A percentile compares a stretch with the other conserved stretches of the same genome.
These are phyloP conservation scores for Clepsis dumicolana DNA, from an alignment of 2,888 invertebrate genomes.

Conservation along the genomic window DNA sequence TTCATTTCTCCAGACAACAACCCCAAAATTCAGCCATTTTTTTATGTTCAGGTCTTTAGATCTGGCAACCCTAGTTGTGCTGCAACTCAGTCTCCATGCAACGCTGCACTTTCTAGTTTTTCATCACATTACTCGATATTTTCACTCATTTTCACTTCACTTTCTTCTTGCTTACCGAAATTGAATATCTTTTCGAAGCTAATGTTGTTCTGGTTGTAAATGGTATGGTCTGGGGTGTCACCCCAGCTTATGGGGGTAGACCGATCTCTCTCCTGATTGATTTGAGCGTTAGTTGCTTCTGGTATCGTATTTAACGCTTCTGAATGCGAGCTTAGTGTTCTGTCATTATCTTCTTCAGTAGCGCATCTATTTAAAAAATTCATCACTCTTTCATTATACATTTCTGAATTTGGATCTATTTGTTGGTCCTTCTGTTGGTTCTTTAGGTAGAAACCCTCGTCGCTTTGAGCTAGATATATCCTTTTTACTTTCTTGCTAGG, in stretches of 20 bases:
- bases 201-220: slow-evolving; percentile 80
- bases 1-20: too few relatives aligned
- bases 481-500: slow-evolving; percentile 84
- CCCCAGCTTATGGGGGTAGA: slow-evolving; percentile 77
- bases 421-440: slow-evolving; percentile 80
- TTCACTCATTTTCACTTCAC: slow-evolving; percentile 39
- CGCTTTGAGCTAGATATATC: slow-evolving; percentile 78
- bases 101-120: slow-evolving; percentile 29
- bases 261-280: slow-evolving; percentile 52
- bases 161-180: slow-evolving; percentile 54
- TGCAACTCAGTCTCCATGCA: slow-evolving; percentile 4
- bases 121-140: slow-evolving; percentile 43
- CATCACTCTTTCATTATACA: slow-evolving; percentile 80
- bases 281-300: slow-evolving; percentile 60
- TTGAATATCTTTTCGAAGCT: slow-evolving; percentile 78
- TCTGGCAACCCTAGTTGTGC: too few relatives aligned
- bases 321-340: slow-evolving; percentile 68
- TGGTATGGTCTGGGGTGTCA: slow-evolving; percentile 72
- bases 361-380: slow-evolving; percentile 77
- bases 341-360: slow-evolving; percentile 70
- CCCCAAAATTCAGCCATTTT: too few relatives aligned
- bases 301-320: slow-evolving; percentile 70
- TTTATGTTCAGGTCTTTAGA: too few relatives aligned
- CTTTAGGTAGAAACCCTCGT: slow-evolving; percentile 76
- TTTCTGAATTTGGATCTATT: slow-evolving; percentile 77